A percentile compares a stretch with the other conserved stretches of the same genome.
These are phyloP conservation scores for Acipenser oxyrinchus DNA, from an alignment of 2,797 vertebrate genomes.

Conservation along the genomic window DNA sequence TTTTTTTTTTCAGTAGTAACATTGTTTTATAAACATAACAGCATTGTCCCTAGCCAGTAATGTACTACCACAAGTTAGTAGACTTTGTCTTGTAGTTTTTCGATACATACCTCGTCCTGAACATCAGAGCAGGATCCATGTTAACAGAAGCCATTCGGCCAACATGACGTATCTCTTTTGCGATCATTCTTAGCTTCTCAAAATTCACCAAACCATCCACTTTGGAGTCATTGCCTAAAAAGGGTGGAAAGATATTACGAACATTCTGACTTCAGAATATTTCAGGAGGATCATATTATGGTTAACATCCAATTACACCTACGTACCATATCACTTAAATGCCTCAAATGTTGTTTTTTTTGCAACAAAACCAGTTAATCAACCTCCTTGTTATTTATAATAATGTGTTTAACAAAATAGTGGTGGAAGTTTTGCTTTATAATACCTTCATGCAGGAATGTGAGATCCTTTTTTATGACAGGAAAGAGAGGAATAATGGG, in stretches of 20 bases:
- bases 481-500: constrained; percentile 96
- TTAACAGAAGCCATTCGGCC: constrained; percentile 96
- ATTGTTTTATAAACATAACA: too few species aligned
- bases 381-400: neutral
- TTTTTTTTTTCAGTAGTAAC: too few species aligned
- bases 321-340: too few species aligned
- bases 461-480: constrained; percentile 98
- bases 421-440: neutral
- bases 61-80: too few species aligned
- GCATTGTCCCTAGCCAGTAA: too few species aligned
- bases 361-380: too few species aligned
- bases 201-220: constrained; percentile 97
- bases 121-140: constrained; percentile 98
- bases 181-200: constrained; percentile 97
- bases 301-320: too few species aligned
- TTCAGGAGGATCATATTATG: too few species aligned
- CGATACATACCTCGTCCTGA: constrained; percentile 77
- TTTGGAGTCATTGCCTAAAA: constrained; percentile 90
- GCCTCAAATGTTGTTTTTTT: too few species aligned
- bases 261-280: too few species aligned
- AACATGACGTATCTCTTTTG: constrained; percentile 95
- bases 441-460: constrained; percentile 93
- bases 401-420: neutral
- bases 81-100: too few species aligned
- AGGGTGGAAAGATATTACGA: neutral